Evolutionary conservation across 1,140 invertebrate species (phyloP).

Genomic region (Lepidurus apus): DNA sequence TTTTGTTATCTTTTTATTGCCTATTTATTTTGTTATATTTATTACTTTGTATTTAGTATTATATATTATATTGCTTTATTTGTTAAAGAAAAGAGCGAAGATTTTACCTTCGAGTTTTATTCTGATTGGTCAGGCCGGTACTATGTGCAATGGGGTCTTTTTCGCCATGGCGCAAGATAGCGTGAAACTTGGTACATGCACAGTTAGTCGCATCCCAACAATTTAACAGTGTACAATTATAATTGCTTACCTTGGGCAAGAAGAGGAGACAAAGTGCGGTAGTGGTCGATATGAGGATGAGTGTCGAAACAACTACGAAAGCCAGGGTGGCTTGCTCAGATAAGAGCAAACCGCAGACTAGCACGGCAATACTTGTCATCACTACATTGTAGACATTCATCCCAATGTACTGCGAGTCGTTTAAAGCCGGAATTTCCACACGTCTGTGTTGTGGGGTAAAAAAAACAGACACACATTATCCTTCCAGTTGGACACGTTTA

Average conservation of each 20-base stretch:
- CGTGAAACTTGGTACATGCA: conserved; percentile 45
- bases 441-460: conserved; percentile 51
- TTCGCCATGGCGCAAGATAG: conserved; percentile 47
- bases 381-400: conserved; percentile 88
- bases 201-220: background rate
- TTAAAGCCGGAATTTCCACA: conserved; percentile 92
- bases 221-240: background rate
- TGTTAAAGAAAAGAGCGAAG: background rate
- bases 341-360: conserved; percentile 76
- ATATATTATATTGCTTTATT: no score
- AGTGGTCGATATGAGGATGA: conserved; percentile 79
- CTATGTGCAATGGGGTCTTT: conserved; percentile 77
- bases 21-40: no score
- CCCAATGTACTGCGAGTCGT: conserved; percentile 95
- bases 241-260: conserved; percentile 62
- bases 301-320: conserved; percentile 71
- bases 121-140: conserved; percentile 79
- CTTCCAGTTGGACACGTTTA: background rate
- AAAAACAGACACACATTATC: background rate
- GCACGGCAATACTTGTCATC: conserved; percentile 76
- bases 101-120: conserved; percentile 65
- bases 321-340: conserved; percentile 75
- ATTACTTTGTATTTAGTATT: no score
- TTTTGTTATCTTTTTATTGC: no score
- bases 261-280: conserved; percentile 79